These are phyloP conservation scores for Pandion haliaetus DNA, from an alignment of 2,113 vertebrate genomes.

Conservation along the genomic window DNA sequence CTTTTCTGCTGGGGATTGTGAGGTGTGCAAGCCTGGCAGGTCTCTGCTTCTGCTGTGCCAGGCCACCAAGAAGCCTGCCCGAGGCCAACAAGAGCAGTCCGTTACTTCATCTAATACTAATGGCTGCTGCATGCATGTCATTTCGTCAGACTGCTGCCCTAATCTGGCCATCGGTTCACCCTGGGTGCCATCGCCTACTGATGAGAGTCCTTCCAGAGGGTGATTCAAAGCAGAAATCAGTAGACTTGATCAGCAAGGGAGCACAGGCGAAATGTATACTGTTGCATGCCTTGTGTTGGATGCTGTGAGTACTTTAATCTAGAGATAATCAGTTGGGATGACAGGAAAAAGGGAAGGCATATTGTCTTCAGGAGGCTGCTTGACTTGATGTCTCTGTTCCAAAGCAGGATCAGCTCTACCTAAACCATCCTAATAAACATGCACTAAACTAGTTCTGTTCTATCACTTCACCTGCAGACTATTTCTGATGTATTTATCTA, in stretches of 20 bases:
- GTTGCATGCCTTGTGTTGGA: background rate
- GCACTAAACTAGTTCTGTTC: background rate
- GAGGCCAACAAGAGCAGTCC: background rate
- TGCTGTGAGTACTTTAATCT: background rate
- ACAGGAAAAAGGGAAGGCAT: background rate
- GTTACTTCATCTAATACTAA: background rate
- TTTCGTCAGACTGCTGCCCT: background rate
- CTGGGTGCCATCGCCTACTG: background rate
- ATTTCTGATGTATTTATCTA: background rate
- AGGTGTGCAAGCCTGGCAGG: background rate
- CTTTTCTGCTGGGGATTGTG: background rate
- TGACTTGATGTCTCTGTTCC: background rate
- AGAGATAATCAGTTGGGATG: background rate
- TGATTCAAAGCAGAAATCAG: background rate
- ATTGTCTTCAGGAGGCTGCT: background rate
- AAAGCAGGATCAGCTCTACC: background rate
- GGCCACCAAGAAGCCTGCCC: background rate
- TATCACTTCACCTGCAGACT: background rate
- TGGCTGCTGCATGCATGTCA: background rate
- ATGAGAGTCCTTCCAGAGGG: background rate
- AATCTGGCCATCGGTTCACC: background rate
- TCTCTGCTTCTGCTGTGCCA: background rate
- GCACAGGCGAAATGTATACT: rapidly evolving
- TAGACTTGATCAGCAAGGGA: background rate
- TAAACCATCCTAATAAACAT: background rate